Evolutionary conservation across 2,888 invertebrate species (phyloP).

Genomic region (Drosophila anceps): DNA sequence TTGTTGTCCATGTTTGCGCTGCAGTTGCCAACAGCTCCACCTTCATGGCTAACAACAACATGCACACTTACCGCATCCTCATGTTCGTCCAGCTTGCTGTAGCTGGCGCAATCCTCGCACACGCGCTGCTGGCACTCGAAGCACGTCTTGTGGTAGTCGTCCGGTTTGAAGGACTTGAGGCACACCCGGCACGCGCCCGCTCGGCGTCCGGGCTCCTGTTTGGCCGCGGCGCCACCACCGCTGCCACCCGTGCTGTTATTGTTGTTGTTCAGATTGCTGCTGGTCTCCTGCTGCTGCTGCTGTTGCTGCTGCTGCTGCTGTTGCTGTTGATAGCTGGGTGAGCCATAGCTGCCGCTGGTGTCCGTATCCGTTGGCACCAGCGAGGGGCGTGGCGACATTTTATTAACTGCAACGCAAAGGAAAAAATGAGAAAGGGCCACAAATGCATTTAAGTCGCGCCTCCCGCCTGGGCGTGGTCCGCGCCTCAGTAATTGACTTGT

Average conservation of each 20-base stretch:
- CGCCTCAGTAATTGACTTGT: constrained; percentile 52
- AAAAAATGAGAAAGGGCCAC: constrained; percentile 22
- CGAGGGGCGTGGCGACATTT: constrained; percentile 89
- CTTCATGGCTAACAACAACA: not conserved
- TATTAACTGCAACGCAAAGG: constrained; percentile 87
- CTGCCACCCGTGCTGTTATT: constrained; percentile 70
- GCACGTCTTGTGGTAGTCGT: constrained; percentile 94
- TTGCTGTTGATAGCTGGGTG: constrained; percentile 80
- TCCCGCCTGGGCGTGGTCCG: not conserved
- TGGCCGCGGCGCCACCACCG: constrained; percentile 63
- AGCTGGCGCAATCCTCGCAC: constrained; percentile 97
- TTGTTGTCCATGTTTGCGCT: constrained; percentile 12
- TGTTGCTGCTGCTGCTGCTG: constrained; percentile 70
- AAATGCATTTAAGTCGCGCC: constrained; percentile 40
- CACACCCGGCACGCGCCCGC: constrained; percentile 93
- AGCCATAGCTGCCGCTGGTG: constrained; percentile 72
- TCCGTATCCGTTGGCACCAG: constrained; percentile 86
- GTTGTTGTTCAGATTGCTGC: constrained; percentile 84
- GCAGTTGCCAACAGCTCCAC: constrained; percentile 15
- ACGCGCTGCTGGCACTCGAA: constrained; percentile 96
- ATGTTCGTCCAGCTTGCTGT: constrained; percentile 93
- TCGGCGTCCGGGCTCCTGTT: constrained; percentile 90
- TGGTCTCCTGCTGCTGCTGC: constrained; percentile 72
- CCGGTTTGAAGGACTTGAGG: constrained; percentile 94
- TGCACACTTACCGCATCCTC: constrained; percentile 90